These are phyloP conservation scores for Montipora foliosa DNA, from an alignment of 64 coral and sea anemone genomes.

Conservation along the genomic window DNA sequence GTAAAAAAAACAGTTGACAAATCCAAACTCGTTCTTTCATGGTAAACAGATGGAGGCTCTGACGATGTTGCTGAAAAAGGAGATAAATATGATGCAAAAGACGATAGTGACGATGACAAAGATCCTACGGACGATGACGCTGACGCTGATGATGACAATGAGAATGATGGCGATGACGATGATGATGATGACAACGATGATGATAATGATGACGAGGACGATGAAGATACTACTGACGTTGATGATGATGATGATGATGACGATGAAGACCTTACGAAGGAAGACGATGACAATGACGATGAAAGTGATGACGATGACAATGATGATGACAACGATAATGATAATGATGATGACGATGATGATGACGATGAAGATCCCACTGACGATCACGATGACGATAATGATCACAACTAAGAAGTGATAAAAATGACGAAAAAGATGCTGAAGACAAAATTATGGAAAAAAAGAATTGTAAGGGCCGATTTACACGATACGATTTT, in stretches of 20 bases:
- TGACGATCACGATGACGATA: too few species aligned
- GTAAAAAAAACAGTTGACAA: not conserved
- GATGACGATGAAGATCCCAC: too few species aligned
- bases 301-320: not conserved
- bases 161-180: not conserved
- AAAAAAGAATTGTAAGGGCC: too few species aligned
- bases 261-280: not conserved
- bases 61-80: not conserved
- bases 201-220: not conserved
- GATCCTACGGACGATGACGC: not conserved
- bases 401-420: too few species aligned
- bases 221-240: not conserved
- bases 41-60: not conserved
- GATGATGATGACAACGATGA: not conserved
- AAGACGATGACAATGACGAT: not conserved
- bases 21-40: not conserved
- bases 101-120: not conserved
- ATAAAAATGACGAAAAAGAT: too few species aligned
- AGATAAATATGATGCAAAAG: not conserved
- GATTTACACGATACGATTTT: too few species aligned
- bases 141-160: not conserved
- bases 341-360: too few species aligned
- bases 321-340: not conserved
- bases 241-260: not conserved
- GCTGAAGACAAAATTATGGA: too few species aligned